Base-by-base conservation (phyloP, 2,113 vertebrate species). In the Mustela lutreola region DNA sequence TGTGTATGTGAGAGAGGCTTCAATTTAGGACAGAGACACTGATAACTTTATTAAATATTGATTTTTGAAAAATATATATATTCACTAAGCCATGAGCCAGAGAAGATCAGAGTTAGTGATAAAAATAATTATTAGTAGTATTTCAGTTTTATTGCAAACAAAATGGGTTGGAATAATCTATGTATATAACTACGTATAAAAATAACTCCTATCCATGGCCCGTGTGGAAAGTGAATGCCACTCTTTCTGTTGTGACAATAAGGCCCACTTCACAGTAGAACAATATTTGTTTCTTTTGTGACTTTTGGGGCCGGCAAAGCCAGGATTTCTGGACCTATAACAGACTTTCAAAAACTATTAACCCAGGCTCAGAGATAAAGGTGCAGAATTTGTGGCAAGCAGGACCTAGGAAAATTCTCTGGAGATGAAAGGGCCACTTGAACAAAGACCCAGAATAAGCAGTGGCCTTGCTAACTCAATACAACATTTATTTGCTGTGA, bases 41-140 rank as follows among this genome's bases (percentile, higher is more conserved):
- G 98, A 98, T 98, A 98, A 98, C 98, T 98, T 99, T 99, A 99
- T 99, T 99, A 99, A 99, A 99, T 99, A 99, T 99, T 98, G 98
- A 99, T 99, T 99, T 98, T 99, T 98, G 78, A 98, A 98, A 97
- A 28, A 95, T 81, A 94, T 92, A 96, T 96, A 96, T 94, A 96
- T 98, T 98, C 98, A 98, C 98, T 98, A 98, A 98, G 94, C 94
- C 94, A 93, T 97, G 95, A 97, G 93, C 98, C 97, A 97, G 96
- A 94, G 94, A 98, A 98, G 98, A 98, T 98, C 97, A 97, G 98
- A 96, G 93, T 94, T 86, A 97, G 90, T 98, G 98, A 99, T 98
- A 99, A 98, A 98, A 99, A 98, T 98, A 98, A 96, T 97, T 97
- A 96, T 92, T 98, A 98, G 97, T 98, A 98, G 93, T 88, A 97